Evolutionary conservation across 23 tunicate species (phyloP).

Genomic region (Halocynthia aurantium): DNA sequence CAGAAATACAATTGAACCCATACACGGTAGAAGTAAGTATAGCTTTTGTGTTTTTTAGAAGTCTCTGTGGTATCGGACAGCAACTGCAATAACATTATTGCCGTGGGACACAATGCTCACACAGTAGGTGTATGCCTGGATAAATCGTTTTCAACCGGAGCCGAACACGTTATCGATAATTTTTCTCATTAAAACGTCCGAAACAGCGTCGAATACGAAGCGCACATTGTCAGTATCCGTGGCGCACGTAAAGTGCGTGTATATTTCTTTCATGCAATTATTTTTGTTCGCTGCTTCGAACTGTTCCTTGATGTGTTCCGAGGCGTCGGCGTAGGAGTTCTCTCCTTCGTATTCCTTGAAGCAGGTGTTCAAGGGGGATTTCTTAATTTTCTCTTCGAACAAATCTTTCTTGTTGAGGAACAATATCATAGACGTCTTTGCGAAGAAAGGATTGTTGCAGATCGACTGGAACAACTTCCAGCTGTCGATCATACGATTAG

Average conservation of each 20-base stretch:
- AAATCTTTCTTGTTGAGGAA: conserved; percentile 76
- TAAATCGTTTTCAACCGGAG: conserved; percentile 32
- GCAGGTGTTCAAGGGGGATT: conserved; percentile 58
- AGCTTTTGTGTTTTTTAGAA: no score
- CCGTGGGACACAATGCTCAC: no score
- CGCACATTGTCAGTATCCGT: conserved; percentile 91
- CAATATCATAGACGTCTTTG: conserved; percentile 53
- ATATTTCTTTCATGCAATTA: conserved; percentile 74
- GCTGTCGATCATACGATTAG: conserved; percentile 48
- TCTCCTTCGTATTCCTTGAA: conserved; percentile 73
- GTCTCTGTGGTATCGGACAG: no score
- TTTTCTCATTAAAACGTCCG: conserved; percentile 89
- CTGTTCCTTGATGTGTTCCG: conserved; percentile 45
- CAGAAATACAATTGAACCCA: no score
- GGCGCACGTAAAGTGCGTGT: conserved; percentile 93
- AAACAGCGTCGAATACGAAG: conserved; percentile 94
- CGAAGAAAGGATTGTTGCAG: conserved; percentile 54
- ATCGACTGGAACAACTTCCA: conserved; percentile 63
- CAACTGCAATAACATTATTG: no score
- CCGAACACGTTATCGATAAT: conserved; percentile 90
- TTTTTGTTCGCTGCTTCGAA: conserved; percentile 73
- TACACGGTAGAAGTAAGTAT: no score
- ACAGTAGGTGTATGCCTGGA: no score
- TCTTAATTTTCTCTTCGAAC: conserved; percentile 58
- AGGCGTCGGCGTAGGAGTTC: conserved; percentile 36